phyloP scores from a whole-genome alignment of 2,797 vertebrate species.

The Cyprinella venusta region DNA sequence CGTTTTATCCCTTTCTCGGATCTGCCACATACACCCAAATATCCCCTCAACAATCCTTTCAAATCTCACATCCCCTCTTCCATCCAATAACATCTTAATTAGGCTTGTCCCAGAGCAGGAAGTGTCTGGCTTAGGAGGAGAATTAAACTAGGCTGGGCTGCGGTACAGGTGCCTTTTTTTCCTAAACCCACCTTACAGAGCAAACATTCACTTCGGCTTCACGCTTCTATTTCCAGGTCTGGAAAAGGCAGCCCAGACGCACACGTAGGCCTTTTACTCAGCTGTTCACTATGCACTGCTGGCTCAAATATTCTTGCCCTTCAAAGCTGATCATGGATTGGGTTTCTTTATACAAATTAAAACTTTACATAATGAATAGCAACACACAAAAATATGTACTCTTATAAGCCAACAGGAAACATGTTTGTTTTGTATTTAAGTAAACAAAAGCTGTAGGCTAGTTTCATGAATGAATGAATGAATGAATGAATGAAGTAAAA shows the following conservation, averaged over 20 bases:
- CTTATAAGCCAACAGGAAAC: neutral
- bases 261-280: conserved; percentile 18
- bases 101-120: conserved; percentile 74
- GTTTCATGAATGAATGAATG: neutral
- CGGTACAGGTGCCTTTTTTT: conserved; percentile 70
- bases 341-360: conserved; percentile 3
- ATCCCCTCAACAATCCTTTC: conserved; percentile 47
- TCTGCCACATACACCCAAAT: conserved; percentile 54
- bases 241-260: neutral
- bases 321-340: neutral
- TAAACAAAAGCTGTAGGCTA: neutral
- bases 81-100: conserved; percentile 75
- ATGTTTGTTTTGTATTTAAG: too few relatives aligned
- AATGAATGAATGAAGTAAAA: neutral
- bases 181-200: conserved; percentile 73
- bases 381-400: neutral
- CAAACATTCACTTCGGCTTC: conserved; percentile 75
- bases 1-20: conserved; percentile 50
- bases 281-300: conserved; percentile 14
- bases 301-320: neutral
- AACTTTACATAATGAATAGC: neutral
- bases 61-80: conserved; percentile 60
- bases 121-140: conserved; percentile 72
- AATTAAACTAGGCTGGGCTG: conserved; percentile 67
- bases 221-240: conserved; percentile 73